phyloP scores from a whole-genome alignment of 2,797 vertebrate genomes.

The Carapus acus region DNA sequence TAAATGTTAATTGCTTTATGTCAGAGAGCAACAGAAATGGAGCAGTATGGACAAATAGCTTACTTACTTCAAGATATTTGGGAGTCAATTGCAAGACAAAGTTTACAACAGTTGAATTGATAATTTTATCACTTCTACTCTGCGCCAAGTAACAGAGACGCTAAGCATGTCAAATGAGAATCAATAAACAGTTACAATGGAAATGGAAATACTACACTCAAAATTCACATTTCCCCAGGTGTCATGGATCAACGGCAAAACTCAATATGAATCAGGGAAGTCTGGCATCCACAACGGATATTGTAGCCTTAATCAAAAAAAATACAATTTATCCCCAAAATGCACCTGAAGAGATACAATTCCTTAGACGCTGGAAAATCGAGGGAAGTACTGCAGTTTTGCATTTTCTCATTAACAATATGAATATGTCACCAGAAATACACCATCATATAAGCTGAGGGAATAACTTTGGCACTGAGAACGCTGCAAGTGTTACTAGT shows the following conservation, averaged over 20 bases:
- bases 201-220: slow-evolving; percentile 3
- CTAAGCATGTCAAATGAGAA: too few relatives aligned
- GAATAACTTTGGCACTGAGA: slow-evolving; percentile 18
- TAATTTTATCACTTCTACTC: too few relatives aligned
- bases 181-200: slow-evolving; percentile 22
- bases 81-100: slow-evolving; percentile 29
- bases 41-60: too few relatives aligned
- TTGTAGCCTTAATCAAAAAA: background rate
- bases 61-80: slow-evolving; percentile 19
- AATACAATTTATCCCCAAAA: background rate
- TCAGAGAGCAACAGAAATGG: slow-evolving; percentile 32
- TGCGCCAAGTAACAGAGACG: too few relatives aligned
- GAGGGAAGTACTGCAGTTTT: slow-evolving; percentile 2
- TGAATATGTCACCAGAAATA: slow-evolving; percentile 16
- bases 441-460: slow-evolving; percentile 10
- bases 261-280: too few relatives aligned
- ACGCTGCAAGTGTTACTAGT: slow-evolving; percentile 15
- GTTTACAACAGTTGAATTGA: slow-evolving; percentile 29
- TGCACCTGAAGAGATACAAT: background rate
- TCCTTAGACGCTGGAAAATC: background rate
- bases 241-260: too few relatives aligned
- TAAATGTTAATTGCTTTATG: slow-evolving; percentile 36
- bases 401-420: slow-evolving; percentile 15
- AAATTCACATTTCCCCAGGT: background rate
- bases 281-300: background rate